Base-by-base conservation (phyloP, 2,888 invertebrate species). In the Eugnorisma glareosa region DNA sequence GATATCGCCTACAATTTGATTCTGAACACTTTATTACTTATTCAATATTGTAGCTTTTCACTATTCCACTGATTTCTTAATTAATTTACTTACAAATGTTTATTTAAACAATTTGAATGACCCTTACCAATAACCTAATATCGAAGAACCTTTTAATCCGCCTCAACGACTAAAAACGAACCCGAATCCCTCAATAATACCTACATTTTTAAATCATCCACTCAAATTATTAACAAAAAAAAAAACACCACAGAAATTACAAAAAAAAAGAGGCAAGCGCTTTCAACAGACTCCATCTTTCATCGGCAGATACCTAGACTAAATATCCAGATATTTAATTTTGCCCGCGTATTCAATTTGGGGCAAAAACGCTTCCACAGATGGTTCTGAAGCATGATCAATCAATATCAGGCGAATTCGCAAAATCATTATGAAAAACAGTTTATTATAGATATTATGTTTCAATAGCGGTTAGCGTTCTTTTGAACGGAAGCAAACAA, bases 371-470 rank as follows among this genome's bases (percentile, higher is more conserved):
- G 67, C 81, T 79, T 70, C 63, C 77, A 76, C 90, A 89, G 90
- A 87, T 90, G 90, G 63, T 84, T 40, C 13, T 78, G 90, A 89
- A 85, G 86, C 73, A 77, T 86, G 84, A 90, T 90, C 90, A 90
- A 90, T 90, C 89, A 90, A 83, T 89, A 85, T 88, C 79, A 73
- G 45, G 43, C 28, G 75, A 86, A 85, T 79, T 83, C 79, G 86
- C 84, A 78, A 74, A 85, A 87, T 90, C 90, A 90, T 88, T 87
- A 83, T 77, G 86, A 83, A 90, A 90, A 88, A 84, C 85, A 84
- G 81, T 81, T 81, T 77, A 83, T 83, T 89, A 78, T 84, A 64
- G 54, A 67, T 71, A 73, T 83, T 68, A 63, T 74, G 64, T 59
- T 5, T 70, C 79, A 79, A 83, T 74, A 54, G 73, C 61, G 73